Percentiles rank a stretch among this genome's conserved stretches.
Evolutionary conservation across 2,888 invertebrate genomes (phyloP).

Genomic region (Elaeidobius kamerunicus): DNA sequence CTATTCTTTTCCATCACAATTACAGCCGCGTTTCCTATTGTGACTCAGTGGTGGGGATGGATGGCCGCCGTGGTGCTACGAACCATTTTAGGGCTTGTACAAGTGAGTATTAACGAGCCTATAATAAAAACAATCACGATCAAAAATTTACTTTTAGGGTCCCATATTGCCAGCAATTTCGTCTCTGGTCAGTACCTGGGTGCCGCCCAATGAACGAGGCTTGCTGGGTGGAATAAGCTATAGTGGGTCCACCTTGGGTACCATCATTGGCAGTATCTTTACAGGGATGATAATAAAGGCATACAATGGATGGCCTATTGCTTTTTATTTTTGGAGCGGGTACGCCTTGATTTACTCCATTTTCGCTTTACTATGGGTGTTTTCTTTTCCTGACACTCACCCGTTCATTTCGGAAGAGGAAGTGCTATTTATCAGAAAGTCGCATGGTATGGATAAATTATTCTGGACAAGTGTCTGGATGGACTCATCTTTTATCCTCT

Average conservation of each 20-base stretch:
- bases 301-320: constrained; percentile 62
- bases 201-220: constrained; percentile 70
- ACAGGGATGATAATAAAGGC: constrained; percentile 67
- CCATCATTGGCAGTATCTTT: constrained; percentile 59
- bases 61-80: constrained; percentile 67
- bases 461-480: too few relatives aligned
- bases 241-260: constrained; percentile 70
- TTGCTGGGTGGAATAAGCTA: constrained; percentile 73
- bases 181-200: constrained; percentile 66
- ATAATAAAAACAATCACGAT: neutral
- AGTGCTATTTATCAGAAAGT: constrained; percentile 11
- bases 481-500: too few relatives aligned
- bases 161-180: constrained; percentile 63
- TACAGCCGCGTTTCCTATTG: constrained; percentile 66
- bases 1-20: neutral
- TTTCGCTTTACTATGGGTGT: constrained; percentile 39
- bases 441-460: too few relatives aligned
- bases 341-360: constrained; percentile 12
- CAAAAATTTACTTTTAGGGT: constrained; percentile 51
- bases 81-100: constrained; percentile 60
- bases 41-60: constrained; percentile 59
- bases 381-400: constrained; percentile 58
- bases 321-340: constrained; percentile 27
- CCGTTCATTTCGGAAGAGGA: constrained; percentile 33
- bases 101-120: constrained; percentile 39